These are phyloP conservation scores for Caenorhabditis zanzibari DNA, from an alignment of 2,888 invertebrate genomes.

Conservation along the genomic window DNA sequence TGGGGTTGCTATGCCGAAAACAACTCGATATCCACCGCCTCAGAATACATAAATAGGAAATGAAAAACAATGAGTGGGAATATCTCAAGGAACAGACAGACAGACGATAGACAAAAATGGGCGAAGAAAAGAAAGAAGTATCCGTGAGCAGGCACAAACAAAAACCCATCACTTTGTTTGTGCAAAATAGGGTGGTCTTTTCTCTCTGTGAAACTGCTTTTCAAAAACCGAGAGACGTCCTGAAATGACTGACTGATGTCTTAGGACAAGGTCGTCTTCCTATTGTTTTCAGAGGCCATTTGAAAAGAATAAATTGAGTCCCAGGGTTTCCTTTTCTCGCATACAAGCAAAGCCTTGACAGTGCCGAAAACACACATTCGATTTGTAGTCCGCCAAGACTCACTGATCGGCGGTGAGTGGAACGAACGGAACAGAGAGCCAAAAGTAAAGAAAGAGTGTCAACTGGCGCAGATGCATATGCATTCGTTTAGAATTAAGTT, in stretches of 20 bases:
- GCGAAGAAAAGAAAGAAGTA: constrained; percentile 46
- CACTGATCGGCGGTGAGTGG: constrained; percentile 7
- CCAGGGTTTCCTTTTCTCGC: not conserved
- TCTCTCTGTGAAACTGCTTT: constrained; percentile 41
- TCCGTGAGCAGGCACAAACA: constrained; percentile 49
- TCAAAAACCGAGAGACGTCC: not conserved
- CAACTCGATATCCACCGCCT: not conserved
- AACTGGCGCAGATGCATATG: not conserved
- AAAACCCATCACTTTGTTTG: constrained; percentile 61
- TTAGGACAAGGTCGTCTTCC: constrained; percentile 2
- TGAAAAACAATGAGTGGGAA: constrained; percentile 35
- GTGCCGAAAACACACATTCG: constrained; percentile 16
- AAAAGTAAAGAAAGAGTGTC: constrained; percentile 2
- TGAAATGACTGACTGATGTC: constrained; percentile 19
- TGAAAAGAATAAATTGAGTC: constrained; percentile 21
- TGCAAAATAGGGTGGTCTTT: constrained; percentile 30
- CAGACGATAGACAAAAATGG: constrained; percentile 18
- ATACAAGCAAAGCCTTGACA: not conserved
- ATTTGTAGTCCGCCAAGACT: constrained; percentile 2
- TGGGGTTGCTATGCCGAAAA: constrained; percentile 3
- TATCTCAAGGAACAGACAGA: constrained; percentile 21
- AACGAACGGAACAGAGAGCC: not conserved
- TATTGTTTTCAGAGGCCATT: constrained; percentile 28
- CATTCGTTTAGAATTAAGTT: not conserved
- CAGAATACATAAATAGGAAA: not conserved